phyloP scores from a whole-genome alignment of 2,113 vertebrate species.

The Rousettus leschenaultii region DNA sequence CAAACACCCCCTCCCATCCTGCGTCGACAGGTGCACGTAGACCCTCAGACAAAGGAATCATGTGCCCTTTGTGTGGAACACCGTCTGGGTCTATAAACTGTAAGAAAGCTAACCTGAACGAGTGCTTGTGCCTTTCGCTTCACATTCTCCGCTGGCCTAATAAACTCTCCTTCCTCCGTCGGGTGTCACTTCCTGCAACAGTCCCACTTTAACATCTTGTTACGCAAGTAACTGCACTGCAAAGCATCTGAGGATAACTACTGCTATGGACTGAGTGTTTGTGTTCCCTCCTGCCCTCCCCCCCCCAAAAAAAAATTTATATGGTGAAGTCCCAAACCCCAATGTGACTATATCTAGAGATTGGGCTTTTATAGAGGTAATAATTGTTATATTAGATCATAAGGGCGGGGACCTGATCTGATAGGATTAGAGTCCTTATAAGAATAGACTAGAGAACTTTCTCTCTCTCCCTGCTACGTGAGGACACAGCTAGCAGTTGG shows the following conservation, averaged over 20 bases:
- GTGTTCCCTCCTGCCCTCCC: too few species aligned
- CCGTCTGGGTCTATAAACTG: too few species aligned
- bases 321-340: not conserved
- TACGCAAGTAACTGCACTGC: not conserved
- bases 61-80: too few species aligned
- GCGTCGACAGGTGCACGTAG: too few species aligned
- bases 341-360: not conserved
- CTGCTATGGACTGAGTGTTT: not conserved
- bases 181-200: too few species aligned
- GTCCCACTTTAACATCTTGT: not conserved
- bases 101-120: too few species aligned
- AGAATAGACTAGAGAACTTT: not conserved
- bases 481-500: not conserved
- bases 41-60: too few species aligned
- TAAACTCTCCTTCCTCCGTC: too few species aligned
- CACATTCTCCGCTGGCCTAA: too few species aligned
- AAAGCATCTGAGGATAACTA: not conserved
- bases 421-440: not conserved
- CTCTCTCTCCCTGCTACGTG: not conserved
- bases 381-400: not conserved
- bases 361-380: not conserved
- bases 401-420: not conserved
- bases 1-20: too few species aligned
- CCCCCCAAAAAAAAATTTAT: not conserved
- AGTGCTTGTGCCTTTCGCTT: too few species aligned